Percentiles rank a stretch among this genome's conserved stretches.
Conservation (phyloP, 2,113 vertebrate genomes). For the Ceuthmochares aereus region DNA sequence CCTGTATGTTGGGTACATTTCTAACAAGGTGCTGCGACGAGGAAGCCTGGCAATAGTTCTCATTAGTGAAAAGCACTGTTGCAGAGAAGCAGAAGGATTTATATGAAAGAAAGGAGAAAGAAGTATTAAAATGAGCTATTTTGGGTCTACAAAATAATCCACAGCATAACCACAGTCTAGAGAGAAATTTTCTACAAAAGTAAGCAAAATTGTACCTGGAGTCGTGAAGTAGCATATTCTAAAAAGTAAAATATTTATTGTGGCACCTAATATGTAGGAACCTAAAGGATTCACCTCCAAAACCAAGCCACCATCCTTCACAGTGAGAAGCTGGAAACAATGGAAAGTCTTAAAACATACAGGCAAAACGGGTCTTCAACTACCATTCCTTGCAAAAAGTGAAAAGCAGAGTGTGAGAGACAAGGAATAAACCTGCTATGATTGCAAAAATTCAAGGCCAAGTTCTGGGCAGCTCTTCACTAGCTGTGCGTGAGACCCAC, state of each 20-base stretch:
- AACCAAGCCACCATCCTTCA: background rate
- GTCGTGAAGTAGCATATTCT: background rate
- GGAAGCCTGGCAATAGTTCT: slow-evolving; percentile 9
- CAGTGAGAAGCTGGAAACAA: background rate
- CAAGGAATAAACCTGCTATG: background rate
- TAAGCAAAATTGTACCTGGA: slow-evolving; percentile 53
- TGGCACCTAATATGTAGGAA: background rate
- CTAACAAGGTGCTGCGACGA: background rate
- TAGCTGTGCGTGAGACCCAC: background rate
- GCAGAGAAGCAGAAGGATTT: background rate
- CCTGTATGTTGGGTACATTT: background rate
- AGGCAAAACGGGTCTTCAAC: background rate
- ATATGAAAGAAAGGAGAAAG: background rate
- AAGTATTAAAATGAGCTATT: slow-evolving; percentile 43
- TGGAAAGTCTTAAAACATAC: background rate
- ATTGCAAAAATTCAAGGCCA: background rate
- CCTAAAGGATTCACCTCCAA: background rate
- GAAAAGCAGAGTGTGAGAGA: background rate
- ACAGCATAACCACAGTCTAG: slow-evolving; percentile 35
- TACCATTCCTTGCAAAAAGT: background rate
- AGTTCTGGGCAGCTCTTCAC: background rate
- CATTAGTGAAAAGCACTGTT: slow-evolving; percentile 16
- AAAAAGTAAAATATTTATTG: background rate
- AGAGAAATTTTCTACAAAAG: slow-evolving; percentile 42
- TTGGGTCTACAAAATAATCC: slow-evolving; percentile 22